Conservation (phyloP, 1,140 invertebrate genomes). For the Patella vulgata region DNA sequence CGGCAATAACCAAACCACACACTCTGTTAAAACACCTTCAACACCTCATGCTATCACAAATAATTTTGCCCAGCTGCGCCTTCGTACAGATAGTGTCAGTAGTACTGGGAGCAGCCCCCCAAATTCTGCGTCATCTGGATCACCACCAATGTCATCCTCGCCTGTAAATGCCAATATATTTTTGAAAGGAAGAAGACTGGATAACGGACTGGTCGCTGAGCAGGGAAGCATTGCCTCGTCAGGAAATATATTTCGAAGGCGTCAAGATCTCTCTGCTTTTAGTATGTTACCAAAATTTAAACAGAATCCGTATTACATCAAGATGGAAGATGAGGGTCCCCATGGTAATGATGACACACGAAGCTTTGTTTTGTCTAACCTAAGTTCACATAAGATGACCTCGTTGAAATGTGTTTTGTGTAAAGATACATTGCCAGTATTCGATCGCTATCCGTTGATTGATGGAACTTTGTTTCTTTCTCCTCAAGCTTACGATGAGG, state of each 20-base stretch:
- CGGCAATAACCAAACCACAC: constrained; percentile 17
- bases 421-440: constrained; percentile 87
- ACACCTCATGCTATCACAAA: constrained; percentile 37
- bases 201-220: constrained; percentile 61
- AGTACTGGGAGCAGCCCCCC: constrained; percentile 73
- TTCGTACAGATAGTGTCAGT: constrained; percentile 74
- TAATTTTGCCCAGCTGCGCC: constrained; percentile 69
- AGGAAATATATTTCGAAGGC: constrained; percentile 70
- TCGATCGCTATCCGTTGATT: constrained; percentile 95
- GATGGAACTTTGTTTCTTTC: constrained; percentile 98
- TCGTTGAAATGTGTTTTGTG: constrained; percentile 77
- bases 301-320: constrained; percentile 85
- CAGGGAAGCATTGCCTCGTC: constrained; percentile 5
- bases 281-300: constrained; percentile 92
- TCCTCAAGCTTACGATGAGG: constrained; percentile 70
- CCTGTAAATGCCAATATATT: constrained; percentile 7
- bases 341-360: constrained; percentile 96
- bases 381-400: constrained; percentile 55
- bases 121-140: constrained; percentile 68
- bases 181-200: too few species aligned
- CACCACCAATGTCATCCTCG: constrained; percentile 51
- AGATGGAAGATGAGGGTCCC: constrained; percentile 96
- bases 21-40: constrained; percentile 38
- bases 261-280: constrained; percentile 94
- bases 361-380: constrained; percentile 59